Base-by-base conservation (phyloP, 2,888 invertebrate species). In the Galeopsomyia nigrocyanea region DNA sequence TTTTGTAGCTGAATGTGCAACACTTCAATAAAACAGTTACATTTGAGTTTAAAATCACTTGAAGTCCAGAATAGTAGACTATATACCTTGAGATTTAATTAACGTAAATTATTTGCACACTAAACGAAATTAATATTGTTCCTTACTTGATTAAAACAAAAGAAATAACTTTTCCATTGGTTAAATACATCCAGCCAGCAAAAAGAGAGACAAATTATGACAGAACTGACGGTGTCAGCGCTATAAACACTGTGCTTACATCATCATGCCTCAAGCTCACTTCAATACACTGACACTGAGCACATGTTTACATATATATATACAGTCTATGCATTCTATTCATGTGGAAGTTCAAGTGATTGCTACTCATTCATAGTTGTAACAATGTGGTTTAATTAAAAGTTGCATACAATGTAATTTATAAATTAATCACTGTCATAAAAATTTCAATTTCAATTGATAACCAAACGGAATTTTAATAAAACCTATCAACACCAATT, bases 191-290 rank as follows among this genome's bases (percentile, higher is more conserved):
- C 49, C 55, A 31, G 47, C 50, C 39, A 62, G 64, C 17, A 19
- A 68, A 26, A 73, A 68, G 65, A 51, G 64, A 66, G 61, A 62
- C 62, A 66, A 63, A 66, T 66, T 68, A 74, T 71, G 64, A 74
- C 68, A 71, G 51, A 68, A 19, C 67, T 74, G 64, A 71, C 71
- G 71, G 71, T 77, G 82, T 84, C 84, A 84, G 80, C 80, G 81
- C 82, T 84, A 83, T 84, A 83, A 83, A 83, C 82, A 79, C 80
- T 77, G 76, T 79, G 82, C 82, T 84, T 84, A 83, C 82, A 83
- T 84, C 84, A 84, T 72, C 68, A 58, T 65, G 66, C 71, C 66
- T 74, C 71, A 66, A 72, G 71, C 75, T 65, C 71, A 68, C 71
- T 70, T 73, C 69, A 73, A 51, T 39, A 71, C 51, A 68, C 26